These are phyloP conservation scores for Aphodius granarius DNA, from an alignment of 2,888 invertebrate species.

Conservation along the genomic window DNA sequence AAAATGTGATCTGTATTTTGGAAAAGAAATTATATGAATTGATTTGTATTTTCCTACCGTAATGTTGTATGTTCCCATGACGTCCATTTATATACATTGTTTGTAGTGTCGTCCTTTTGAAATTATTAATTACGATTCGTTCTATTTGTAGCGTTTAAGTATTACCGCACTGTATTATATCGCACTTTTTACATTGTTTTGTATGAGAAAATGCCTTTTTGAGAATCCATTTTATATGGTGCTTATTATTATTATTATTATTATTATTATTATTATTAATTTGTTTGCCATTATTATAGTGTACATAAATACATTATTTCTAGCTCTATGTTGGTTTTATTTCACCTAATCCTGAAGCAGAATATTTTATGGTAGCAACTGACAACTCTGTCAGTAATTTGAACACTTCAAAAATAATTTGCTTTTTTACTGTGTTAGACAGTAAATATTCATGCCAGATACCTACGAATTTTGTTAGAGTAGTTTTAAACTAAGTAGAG, in stretches of 20 bases:
- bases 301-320: conserved; percentile 33
- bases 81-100: conserved; percentile 3
- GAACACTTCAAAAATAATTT: no score
- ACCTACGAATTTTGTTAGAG: no score
- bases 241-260: conserved; percentile 21
- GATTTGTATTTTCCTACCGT: conserved; percentile 7
- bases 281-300: conserved; percentile 32
- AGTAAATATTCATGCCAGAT: no score
- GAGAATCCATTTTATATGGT: conserved; percentile 21
- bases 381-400: no score
- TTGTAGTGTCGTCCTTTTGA: not conserved
- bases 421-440: no score
- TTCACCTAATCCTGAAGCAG: conserved; percentile 1
- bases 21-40: not conserved
- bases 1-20: conserved; percentile 15
- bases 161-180: conserved; percentile 27
- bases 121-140: not conserved
- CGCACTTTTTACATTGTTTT: conserved; percentile 26
- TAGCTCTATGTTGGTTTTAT: conserved; percentile 16
- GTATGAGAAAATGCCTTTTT: conserved; percentile 13
- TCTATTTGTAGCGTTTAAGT: conserved; percentile 2
- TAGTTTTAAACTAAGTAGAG: no score
- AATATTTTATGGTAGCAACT: not conserved
- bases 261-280: conserved; percentile 28
- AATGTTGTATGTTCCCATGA: not conserved